Evolutionary conservation across 1,140 invertebrate species (phyloP).

Genomic region (Panagrolaimus sp.): DNA sequence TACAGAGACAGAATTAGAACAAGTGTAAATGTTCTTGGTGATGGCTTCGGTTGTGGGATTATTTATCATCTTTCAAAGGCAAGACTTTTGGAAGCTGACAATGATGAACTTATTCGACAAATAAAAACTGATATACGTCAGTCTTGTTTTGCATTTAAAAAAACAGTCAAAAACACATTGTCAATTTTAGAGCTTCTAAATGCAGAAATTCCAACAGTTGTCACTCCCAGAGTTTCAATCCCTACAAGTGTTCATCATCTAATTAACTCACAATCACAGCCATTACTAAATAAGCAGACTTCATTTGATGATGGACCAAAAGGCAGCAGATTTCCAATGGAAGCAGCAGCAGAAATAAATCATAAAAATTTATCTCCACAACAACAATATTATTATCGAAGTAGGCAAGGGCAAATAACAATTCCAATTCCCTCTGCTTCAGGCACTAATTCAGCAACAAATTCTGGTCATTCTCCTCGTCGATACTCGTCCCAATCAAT

Average conservation of each 20-base stretch:
- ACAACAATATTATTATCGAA: constrained; percentile 5
- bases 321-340: constrained; percentile 8
- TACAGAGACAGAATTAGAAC: constrained; percentile 86
- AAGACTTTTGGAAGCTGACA: constrained; percentile 57
- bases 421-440: constrained; percentile 6
- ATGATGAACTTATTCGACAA: constrained; percentile 41
- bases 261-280: neutral
- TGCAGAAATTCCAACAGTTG: constrained; percentile 27
- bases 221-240: constrained; percentile 14
- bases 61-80: constrained; percentile 66
- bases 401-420: neutral
- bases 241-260: neutral
- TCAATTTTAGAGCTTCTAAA: constrained; percentile 25
- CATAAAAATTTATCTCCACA: neutral
- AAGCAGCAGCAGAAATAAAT: constrained; percentile 4
- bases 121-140: constrained; percentile 41
- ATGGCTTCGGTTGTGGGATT: constrained; percentile 83
- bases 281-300: constrained; percentile 3
- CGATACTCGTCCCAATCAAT: constrained; percentile 12
- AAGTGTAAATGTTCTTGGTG: constrained; percentile 89
- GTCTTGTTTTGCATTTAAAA: constrained; percentile 13
- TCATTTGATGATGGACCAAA: constrained; percentile 4
- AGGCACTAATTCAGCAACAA: constrained; percentile 8
- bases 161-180: too few species aligned
- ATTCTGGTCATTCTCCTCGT: neutral